A percentile compares a stretch with the other conserved stretches of the same genome.
These are phyloP conservation scores for Lasioglossum albipes DNA, from an alignment of 1,140 invertebrate genomes.

Conservation along the genomic window DNA sequence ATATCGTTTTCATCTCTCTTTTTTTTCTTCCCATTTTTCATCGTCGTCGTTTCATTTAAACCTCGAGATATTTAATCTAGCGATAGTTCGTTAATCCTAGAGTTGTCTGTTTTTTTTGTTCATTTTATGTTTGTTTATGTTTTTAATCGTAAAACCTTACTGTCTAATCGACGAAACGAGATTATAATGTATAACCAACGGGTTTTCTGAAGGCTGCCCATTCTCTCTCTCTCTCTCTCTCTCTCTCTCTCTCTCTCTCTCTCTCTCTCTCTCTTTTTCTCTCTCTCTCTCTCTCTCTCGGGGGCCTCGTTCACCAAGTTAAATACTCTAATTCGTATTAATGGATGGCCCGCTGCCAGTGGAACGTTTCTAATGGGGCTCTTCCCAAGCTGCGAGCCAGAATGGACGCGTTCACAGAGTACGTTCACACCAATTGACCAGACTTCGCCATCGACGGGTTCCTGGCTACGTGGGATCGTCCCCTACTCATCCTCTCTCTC, in stretches of 20 bases:
- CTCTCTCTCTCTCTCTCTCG: slow-evolving; percentile 16
- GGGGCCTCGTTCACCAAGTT: slow-evolving; percentile 58
- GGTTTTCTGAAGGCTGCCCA: not conserved
- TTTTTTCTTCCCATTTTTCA: too few species aligned
- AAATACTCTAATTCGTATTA: slow-evolving; percentile 77
- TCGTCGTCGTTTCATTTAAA: not conserved
- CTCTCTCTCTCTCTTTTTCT: slow-evolving; percentile 1
- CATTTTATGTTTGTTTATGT: not conserved
- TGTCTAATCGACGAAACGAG: slow-evolving; percentile 30
- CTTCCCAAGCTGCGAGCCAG: slow-evolving; percentile 49
- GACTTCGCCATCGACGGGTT: slow-evolving; percentile 17
- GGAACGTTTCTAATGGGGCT: slow-evolving; percentile 60
- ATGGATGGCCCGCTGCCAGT: slow-evolving; percentile 73
- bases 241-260: slow-evolving; percentile 6
- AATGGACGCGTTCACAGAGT: slow-evolving; percentile 35
- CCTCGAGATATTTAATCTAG: slow-evolving; percentile 9
- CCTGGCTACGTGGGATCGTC: slow-evolving; percentile 10
- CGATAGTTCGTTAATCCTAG: slow-evolving; percentile 30
- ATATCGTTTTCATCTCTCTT: not conserved
- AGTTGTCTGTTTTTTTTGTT: too few species aligned
- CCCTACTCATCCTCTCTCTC: not conserved
- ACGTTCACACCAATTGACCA: slow-evolving; percentile 48
- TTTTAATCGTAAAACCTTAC: slow-evolving; percentile 29
- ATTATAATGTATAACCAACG: not conserved
- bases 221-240: not conserved